Percentiles rank a stretch among this genome's conserved stretches.
These are phyloP conservation scores for Danio rerio DNA, from an alignment of 2,113 vertebrate genomes.

Conservation along the genomic window DNA sequence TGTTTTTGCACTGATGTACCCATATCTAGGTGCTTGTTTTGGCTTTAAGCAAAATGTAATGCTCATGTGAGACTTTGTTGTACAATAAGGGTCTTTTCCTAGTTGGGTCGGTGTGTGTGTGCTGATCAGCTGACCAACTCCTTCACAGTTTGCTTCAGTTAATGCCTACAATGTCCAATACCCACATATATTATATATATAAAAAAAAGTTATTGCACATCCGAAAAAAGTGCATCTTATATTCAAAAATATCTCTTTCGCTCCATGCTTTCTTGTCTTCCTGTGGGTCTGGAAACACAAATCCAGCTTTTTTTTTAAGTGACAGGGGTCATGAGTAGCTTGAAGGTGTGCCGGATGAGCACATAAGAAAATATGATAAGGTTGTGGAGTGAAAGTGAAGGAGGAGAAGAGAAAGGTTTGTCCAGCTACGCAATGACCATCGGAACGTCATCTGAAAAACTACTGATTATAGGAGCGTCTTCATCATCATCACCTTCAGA, in stretches of 20 bases:
- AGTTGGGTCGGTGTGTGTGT: constrained; percentile 1
- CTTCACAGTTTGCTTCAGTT: constrained; percentile 62
- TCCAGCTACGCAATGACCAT: constrained; percentile 95
- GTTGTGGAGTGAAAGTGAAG: constrained; percentile 12
- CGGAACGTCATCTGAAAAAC: constrained; percentile 97
- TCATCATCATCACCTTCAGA: constrained; percentile 92
- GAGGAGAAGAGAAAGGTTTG: constrained; percentile 2
- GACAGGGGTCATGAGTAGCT: neutral
- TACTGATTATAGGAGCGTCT: constrained; percentile 95
- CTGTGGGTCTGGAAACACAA: constrained; percentile 47
- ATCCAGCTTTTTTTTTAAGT: constrained; percentile 38
- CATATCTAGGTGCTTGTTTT: constrained; percentile 71
- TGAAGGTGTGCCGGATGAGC: neutral
- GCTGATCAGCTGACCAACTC: constrained; percentile 63
- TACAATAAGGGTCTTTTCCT: constrained; percentile 58
- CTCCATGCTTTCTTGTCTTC: constrained; percentile 59
- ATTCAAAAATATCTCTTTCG: constrained; percentile 79
- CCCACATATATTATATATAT: constrained; percentile 76
- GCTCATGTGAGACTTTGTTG: constrained; percentile 65
- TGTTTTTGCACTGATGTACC: constrained; percentile 54
- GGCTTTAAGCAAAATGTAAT: constrained; percentile 69
- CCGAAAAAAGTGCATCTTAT: constrained; percentile 81
- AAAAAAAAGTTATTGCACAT: constrained; percentile 87
- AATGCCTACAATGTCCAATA: constrained; percentile 60
- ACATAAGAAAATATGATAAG: constrained; percentile 15